These are phyloP conservation scores for Drosophila santomea DNA, from an alignment of 1,140 invertebrate genomes.

Conservation along the genomic window DNA sequence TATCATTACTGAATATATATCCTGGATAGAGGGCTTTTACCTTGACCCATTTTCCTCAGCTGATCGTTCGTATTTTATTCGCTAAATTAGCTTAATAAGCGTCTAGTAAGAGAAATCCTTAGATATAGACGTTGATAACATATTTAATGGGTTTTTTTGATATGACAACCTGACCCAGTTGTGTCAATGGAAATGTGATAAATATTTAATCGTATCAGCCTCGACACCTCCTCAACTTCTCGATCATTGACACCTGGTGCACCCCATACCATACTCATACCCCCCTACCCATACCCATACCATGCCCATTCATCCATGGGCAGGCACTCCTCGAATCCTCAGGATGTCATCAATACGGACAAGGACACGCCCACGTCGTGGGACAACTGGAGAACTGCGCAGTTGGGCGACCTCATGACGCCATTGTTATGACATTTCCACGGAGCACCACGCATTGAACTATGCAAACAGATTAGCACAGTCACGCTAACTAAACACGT, in stretches of 20 bases:
- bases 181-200: conserved; percentile 20
- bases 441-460: conserved; percentile 44
- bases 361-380: conserved; percentile 20
- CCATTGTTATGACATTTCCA: conserved; percentile 65
- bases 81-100: too few species aligned
- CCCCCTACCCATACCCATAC: too few species aligned
- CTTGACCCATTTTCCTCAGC: too few species aligned
- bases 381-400: conserved; percentile 14
- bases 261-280: background rate
- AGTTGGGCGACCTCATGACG: conserved; percentile 62
- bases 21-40: too few species aligned
- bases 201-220: conserved; percentile 5
- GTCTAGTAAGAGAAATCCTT: too few species aligned
- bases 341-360: conserved; percentile 23
- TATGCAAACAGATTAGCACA: conserved; percentile 67
- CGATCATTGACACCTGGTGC: conserved; percentile 17
- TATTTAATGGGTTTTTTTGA: background rate
- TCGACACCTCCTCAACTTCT: conserved; percentile 19
- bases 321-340: conserved; percentile 17
- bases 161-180: background rate
- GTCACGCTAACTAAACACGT: conserved; percentile 71
- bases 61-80: too few species aligned
- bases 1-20: too few species aligned
- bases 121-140: background rate
- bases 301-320: conserved; percentile 1